These are phyloP conservation scores for Pterostichus madidus DNA, from an alignment of 2,888 invertebrate genomes.

Conservation along the genomic window DNA sequence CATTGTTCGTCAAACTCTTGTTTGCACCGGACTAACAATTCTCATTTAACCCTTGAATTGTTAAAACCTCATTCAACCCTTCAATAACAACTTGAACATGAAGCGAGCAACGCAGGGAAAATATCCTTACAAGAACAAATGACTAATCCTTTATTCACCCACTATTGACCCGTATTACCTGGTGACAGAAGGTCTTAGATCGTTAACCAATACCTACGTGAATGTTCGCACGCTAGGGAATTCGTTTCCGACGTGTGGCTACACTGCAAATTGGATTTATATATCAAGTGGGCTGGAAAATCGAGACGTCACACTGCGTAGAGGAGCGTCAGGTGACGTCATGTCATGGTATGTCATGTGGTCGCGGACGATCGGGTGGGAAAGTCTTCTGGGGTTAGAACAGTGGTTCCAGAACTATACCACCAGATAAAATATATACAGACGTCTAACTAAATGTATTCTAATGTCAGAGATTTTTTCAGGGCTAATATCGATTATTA, in stretches of 20 bases:
- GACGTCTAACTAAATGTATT: too few species aligned
- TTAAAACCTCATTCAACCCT: neutral
- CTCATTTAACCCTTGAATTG: neutral
- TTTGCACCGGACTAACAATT: neutral
- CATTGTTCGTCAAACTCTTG: neutral
- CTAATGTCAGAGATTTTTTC: too few species aligned
- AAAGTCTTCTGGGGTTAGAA: neutral
- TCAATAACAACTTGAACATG: too few species aligned
- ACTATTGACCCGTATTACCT: neutral
- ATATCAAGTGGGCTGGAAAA: constrained; percentile 51
- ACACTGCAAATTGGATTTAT: constrained; percentile 36
- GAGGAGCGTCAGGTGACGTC: neutral
- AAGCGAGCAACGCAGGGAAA: neutral
- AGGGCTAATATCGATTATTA: too few species aligned
- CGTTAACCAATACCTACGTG: constrained; percentile 12
- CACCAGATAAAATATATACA: too few species aligned
- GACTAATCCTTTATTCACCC: constrained; percentile 12
- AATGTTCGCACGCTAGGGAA: neutral
- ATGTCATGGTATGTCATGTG: neutral
- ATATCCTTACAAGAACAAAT: neutral
- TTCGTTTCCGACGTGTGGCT: constrained; percentile 6
- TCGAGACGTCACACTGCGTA: constrained; percentile 32
- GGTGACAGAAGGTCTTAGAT: constrained; percentile 13
- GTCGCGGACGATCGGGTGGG: neutral
- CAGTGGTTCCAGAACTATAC: neutral